phyloP scores from a whole-genome alignment of 1,140 invertebrate genomes.

The Heliconius congener region DNA sequence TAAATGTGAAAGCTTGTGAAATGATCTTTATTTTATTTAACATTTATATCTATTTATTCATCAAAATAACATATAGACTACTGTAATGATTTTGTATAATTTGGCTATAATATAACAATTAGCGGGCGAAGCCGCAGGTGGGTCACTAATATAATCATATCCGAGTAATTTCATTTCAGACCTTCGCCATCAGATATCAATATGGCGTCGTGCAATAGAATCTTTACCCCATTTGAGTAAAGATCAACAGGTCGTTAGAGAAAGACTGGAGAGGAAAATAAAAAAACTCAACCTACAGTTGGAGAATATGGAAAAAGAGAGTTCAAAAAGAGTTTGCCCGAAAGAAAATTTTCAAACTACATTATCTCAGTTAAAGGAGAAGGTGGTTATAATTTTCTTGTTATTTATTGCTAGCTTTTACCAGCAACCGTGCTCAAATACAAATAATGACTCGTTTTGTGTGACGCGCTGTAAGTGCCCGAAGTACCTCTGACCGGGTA shows the following conservation, averaged over 20 bases:
- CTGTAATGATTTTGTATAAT: too few species aligned
- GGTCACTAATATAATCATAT: not conserved
- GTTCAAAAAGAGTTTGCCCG: conserved; percentile 83
- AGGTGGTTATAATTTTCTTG: conserved; percentile 60
- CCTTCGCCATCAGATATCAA: conserved; percentile 59
- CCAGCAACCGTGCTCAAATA: too few species aligned
- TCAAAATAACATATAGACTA: too few species aligned
- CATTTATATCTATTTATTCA: too few species aligned
- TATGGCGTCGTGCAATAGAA: conserved; percentile 91
- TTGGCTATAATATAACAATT: too few species aligned
- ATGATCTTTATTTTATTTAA: too few species aligned
- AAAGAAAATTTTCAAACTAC: conserved; percentile 86
- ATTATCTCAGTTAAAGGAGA: conserved; percentile 87
- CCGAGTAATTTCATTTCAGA: conserved; percentile 14
- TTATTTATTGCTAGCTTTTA: too few species aligned
- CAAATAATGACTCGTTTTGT: too few species aligned
- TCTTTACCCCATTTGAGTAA: conserved; percentile 91
- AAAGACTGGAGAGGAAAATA: conserved; percentile 89
- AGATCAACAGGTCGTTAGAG: conserved; percentile 90
- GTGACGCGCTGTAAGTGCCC: too few species aligned
- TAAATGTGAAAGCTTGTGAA: too few species aligned
- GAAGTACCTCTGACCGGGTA: too few species aligned
- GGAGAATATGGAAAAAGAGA: conserved; percentile 82
- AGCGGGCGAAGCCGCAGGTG: too few species aligned
- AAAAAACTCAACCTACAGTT: conserved; percentile 77